Base-by-base conservation (phyloP, 2,888 invertebrate species). In the Pyrgus malvae region DNA sequence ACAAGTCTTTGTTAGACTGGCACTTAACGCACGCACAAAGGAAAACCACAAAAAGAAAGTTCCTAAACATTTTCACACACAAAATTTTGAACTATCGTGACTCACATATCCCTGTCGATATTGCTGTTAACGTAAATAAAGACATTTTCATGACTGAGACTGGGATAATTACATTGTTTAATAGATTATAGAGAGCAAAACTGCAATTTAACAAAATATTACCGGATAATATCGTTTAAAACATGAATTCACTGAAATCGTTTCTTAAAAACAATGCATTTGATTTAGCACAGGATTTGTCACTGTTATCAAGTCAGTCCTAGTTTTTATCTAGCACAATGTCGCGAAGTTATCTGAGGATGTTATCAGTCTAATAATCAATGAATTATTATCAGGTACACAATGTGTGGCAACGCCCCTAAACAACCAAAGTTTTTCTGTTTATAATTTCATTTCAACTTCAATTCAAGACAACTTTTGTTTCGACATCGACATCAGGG, bases 1-100 rank as follows among this genome's bases (percentile, higher is more conserved):
- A 89, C 12, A 89, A 63, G 62, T 89, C 89, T 55, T 83, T 88
- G 63, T 89, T 89, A 1, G 88, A 88, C 66, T 89, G 89, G 55
- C 81, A 74, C 46, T 73, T 63, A 38, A 76, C 78, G 67, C 68
- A 65, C 41, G 59, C 63, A 64, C 68, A 74, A 17, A 81, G 33
- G 23, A 73, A 63, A 53, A 80, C 48, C 56, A 72, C 61, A 60
- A 80, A 7, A 49, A 78, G 55, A 56, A 64, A 63, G 19, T 66
- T 72, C 64, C 51, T 70, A n/a, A 76, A 73, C 86, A 84, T 86
- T 74, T 74, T 83, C 65, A 75, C 70, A 74, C 57, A 60, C 56
- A 62, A 51, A 53, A 56, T 59, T 12, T 16, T 4, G n/a, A n/a
- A n/a, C n/a, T 14, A 17, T 8, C 41, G 40, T 62, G 59, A 60